phyloP scores from a whole-genome alignment of 2,797 vertebrate genomes.

The Falco cherrug region DNA sequence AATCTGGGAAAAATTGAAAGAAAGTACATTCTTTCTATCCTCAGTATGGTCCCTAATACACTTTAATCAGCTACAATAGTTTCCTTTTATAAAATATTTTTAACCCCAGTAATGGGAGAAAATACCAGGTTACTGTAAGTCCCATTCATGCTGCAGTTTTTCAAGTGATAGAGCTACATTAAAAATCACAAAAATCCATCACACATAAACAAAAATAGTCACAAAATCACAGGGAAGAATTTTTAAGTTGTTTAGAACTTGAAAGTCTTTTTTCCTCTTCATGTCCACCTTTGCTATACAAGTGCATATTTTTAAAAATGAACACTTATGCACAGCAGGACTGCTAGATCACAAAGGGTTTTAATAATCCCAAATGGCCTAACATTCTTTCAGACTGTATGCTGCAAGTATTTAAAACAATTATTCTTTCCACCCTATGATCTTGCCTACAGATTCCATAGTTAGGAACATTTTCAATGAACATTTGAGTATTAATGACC shows the following conservation, averaged over 20 bases:
- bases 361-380: conserved; percentile 64
- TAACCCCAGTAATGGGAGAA: neutral
- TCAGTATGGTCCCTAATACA: neutral
- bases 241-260: conserved; percentile 39
- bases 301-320: conserved; percentile 59
- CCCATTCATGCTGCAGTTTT: neutral
- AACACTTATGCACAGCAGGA: conserved; percentile 44
- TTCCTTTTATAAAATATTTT: neutral
- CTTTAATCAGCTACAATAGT: neutral
- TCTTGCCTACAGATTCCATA: conserved; percentile 34
- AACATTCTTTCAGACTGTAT: conserved; percentile 1
- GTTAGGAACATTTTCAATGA: conserved; percentile 26
- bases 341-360: conserved; percentile 26
- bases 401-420: conserved; percentile 39
- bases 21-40: neutral
- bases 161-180: conserved; percentile 11
- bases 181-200: conserved; percentile 11
- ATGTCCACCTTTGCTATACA: conserved; percentile 47
- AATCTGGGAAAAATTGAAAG: neutral
- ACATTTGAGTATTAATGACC: neutral
- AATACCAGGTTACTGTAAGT: neutral
- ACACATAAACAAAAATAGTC: neutral
- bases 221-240: neutral
- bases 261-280: conserved; percentile 37
- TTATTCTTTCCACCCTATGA: neutral